Percentiles rank a stretch among this genome's conserved stretches.
These are phyloP conservation scores for Thecocarcelia acutangulata DNA, from an alignment of 2,888 invertebrate species.

Conservation along the genomic window DNA sequence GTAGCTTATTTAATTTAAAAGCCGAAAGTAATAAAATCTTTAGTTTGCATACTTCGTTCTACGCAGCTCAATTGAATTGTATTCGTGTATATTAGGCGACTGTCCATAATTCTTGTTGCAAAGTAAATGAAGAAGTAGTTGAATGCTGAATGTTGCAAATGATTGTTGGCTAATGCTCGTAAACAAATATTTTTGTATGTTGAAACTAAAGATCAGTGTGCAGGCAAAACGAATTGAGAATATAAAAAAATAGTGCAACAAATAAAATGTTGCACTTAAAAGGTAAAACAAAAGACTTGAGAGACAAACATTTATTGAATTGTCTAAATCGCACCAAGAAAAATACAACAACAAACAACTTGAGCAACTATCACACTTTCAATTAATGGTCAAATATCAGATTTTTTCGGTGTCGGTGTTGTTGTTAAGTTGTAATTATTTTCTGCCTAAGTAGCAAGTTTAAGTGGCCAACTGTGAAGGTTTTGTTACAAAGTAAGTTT, in stretches of 20 bases:
- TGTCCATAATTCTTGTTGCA: conserved; percentile 14
- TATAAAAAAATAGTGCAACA: too few species aligned
- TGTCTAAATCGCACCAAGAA: neutral
- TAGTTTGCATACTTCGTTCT: conserved; percentile 3
- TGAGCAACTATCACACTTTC: conserved; percentile 33
- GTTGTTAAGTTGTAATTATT: neutral
- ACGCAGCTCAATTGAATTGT: neutral
- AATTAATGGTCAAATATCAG: conserved; percentile 16
- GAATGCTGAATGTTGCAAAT: neutral
- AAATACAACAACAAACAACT: conserved; percentile 3
- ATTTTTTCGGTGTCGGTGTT: neutral
- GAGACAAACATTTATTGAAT: conserved; percentile 28
- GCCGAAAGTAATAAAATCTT: conserved; percentile 46
- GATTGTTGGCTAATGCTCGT: conserved; percentile 1
- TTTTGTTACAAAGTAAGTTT: neutral
- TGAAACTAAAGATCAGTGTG: too few species aligned
- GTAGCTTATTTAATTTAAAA: conserved; percentile 7
- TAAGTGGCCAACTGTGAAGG: too few species aligned
- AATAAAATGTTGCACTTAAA: neutral
- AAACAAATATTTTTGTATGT: neutral
- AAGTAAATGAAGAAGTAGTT: neutral
- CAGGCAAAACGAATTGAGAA: too few species aligned
- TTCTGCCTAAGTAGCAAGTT: too few species aligned
- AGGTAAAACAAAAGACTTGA: conserved; percentile 38
- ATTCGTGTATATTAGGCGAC: too few species aligned